Base-by-base conservation (phyloP, 2,888 invertebrate genomes). In the Sepiola atlantica region DNA sequence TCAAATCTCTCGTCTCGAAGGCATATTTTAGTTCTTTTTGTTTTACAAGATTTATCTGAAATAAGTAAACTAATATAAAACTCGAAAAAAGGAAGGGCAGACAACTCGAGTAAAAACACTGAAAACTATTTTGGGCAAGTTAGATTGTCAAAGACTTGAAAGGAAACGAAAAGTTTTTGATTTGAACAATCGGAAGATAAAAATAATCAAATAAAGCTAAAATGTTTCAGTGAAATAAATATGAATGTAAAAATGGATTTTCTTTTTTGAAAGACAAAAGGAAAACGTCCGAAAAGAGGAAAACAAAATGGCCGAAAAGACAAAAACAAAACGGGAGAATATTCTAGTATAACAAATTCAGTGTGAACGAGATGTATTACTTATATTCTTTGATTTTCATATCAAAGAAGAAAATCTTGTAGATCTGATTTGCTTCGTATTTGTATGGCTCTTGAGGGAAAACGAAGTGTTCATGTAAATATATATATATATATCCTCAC, bases 91-190 rank as follows among this genome's bases (percentile, higher is more conserved):
- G 4, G 8, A 77, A 77, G 77, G 77, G n/a, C n/a, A 77, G 77
- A 77, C 77, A 77, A 77, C 77, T n/a, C 77, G 18, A 77, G n/a
- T 32, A 16, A 77, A 77, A 77, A 77, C 16, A n/a, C 77, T 77
- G 77, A n/a, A 77, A 77, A 77, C n/a, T 77, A 77, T 77, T 77
- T 77, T 77, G 28, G 28, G 61, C 24, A 77, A 77, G 77, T 77
- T n/a, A 77, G n/a, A 77, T 77, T 77, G 77, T 77, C n/a, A 77
- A 77, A 77, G n/a, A 77, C 77, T 77, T 77, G n/a, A 77, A 77
- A 77, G 77, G 12, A n/a, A 32, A 77, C 45, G 45, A 45, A 77
- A 77, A 77, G n/a, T 77, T 77, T 77, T 6, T 77, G 77, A 77
- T 77, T 77, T 77, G n/a, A 77, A 77, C n/a, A 45, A 45, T 45